These are phyloP conservation scores for Octonoba sinensis DNA, from an alignment of 2,888 invertebrate genomes.

Conservation along the genomic window DNA sequence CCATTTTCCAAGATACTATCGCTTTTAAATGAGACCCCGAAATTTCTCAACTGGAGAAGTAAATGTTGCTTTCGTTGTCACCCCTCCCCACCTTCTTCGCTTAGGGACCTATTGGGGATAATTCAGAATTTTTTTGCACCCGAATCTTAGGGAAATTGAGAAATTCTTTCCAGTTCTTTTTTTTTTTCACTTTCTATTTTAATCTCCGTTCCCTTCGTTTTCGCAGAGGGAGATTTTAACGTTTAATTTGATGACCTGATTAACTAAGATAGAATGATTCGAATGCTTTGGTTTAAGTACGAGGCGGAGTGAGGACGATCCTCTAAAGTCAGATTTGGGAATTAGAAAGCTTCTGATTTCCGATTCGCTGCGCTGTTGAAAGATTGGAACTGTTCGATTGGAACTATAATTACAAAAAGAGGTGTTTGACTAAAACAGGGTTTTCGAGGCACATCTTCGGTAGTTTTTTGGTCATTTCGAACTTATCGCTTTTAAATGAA, in stretches of 20 bases:
- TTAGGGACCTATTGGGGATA: conserved; percentile 34
- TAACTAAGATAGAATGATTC: conserved; percentile 43
- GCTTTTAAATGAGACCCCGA: conserved; percentile 23
- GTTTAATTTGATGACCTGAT: conserved; percentile 53
- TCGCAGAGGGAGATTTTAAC: conserved; percentile 14
- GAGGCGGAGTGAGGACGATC: not conserved
- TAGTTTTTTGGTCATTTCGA: too few relatives aligned
- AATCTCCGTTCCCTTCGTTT: conserved; percentile 1
- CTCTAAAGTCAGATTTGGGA: conserved; percentile 8
- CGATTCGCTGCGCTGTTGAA: too few relatives aligned
- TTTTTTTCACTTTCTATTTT: not conserved
- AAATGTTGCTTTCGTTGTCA: conserved; percentile 1
- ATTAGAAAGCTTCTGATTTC: conserved; percentile 2
- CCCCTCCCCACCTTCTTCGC: conserved; percentile 2
- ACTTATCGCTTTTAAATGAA: too few relatives aligned
- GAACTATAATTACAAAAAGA: too few relatives aligned
- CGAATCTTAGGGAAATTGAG: conserved; percentile 8
- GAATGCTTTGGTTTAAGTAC: conserved; percentile 6
- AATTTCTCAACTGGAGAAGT: not conserved
- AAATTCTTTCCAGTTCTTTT: conserved; percentile 5
- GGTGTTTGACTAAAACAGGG: too few relatives aligned
- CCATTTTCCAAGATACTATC: conserved; percentile 34
- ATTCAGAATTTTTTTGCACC: conserved; percentile 31
- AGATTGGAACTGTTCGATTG: too few relatives aligned
- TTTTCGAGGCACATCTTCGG: too few relatives aligned